Evolutionary conservation across 2,797 vertebrate species (phyloP).

Genomic region (Tapirus indicus): DNA sequence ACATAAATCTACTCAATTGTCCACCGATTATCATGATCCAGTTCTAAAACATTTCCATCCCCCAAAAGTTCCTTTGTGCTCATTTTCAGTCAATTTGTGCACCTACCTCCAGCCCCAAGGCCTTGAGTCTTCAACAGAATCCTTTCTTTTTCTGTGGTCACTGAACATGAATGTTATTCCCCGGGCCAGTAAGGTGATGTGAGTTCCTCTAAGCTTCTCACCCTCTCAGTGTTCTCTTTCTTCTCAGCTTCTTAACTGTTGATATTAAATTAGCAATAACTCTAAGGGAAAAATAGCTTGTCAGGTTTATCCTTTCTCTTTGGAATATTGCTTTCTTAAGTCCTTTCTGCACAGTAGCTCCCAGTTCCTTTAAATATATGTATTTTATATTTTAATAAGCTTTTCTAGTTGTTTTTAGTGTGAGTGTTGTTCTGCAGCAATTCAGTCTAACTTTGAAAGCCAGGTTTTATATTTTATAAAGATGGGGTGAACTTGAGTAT

Average conservation of each 20-base stretch:
- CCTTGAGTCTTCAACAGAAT: not conserved
- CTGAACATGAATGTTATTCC: not conserved
- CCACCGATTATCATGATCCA: not conserved
- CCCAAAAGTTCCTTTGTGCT: not conserved
- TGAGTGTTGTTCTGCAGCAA: too few species aligned
- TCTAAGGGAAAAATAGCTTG: not conserved
- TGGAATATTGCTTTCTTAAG: not conserved
- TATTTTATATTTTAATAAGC: too few species aligned
- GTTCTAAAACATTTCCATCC: too few species aligned
- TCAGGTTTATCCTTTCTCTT: not conserved
- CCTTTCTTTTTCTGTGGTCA: not conserved
- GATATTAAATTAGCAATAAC: not conserved
- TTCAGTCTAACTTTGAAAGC: too few species aligned
- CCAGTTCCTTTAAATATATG: too few species aligned
- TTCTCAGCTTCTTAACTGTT: not conserved
- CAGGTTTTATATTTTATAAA: too few species aligned
- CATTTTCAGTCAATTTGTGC: not conserved
- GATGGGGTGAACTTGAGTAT: too few species aligned
- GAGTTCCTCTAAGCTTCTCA: not conserved
- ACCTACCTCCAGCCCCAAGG: accelerated
- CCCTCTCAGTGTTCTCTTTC: not conserved
- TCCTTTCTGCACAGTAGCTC: too few species aligned
- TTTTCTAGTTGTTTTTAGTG: too few species aligned
- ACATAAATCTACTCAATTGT: not conserved
- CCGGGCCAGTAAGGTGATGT: not conserved